Conservation (phyloP, 2,888 invertebrate species). For the Zaprionus bogoriensis region DNA sequence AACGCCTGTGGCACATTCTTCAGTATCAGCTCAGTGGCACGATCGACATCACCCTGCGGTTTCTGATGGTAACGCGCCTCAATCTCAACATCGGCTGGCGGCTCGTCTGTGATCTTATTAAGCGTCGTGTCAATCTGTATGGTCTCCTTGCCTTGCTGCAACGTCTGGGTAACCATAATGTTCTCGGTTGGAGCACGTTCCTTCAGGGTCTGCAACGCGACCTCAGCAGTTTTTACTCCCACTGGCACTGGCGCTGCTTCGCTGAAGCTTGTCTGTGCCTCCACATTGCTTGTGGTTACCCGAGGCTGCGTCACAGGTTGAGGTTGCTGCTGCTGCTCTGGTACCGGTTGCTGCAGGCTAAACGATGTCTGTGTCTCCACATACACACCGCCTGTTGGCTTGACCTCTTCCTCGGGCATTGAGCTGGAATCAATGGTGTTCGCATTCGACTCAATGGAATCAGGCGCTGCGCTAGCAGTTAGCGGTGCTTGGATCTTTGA, state of each 20-base stretch:
- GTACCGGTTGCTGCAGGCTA: slow-evolving; percentile 83
- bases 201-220: slow-evolving; percentile 80
- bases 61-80: slow-evolving; percentile 88
- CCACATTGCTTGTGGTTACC: slow-evolving; percentile 80
- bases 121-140: slow-evolving; percentile 89
- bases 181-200: slow-evolving; percentile 85
- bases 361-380: slow-evolving; percentile 88
- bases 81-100: slow-evolving; percentile 86
- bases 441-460: slow-evolving; percentile 80
- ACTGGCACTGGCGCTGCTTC: slow-evolving; percentile 38
- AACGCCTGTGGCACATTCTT: slow-evolving; percentile 90
- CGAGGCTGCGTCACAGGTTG: slow-evolving; percentile 54
- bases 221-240: slow-evolving; percentile 72
- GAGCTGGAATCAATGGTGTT: slow-evolving; percentile 87
- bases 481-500: slow-evolving; percentile 68
- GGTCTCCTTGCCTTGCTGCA: slow-evolving; percentile 87
- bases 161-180: slow-evolving; percentile 87
- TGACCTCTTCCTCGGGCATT: slow-evolving; percentile 88
- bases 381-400: slow-evolving; percentile 72
- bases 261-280: slow-evolving; percentile 86
- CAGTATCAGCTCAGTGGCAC: slow-evolving; percentile 88
- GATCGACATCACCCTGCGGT: slow-evolving; percentile 83
- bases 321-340: not conserved
- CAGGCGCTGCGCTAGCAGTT: slow-evolving; percentile 28
- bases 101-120: slow-evolving; percentile 84